Percentiles rank a stretch among this genome's conserved stretches.
Conservation (phyloP, 1,140 invertebrate species). For the Dinoponera quadriceps region DNA sequence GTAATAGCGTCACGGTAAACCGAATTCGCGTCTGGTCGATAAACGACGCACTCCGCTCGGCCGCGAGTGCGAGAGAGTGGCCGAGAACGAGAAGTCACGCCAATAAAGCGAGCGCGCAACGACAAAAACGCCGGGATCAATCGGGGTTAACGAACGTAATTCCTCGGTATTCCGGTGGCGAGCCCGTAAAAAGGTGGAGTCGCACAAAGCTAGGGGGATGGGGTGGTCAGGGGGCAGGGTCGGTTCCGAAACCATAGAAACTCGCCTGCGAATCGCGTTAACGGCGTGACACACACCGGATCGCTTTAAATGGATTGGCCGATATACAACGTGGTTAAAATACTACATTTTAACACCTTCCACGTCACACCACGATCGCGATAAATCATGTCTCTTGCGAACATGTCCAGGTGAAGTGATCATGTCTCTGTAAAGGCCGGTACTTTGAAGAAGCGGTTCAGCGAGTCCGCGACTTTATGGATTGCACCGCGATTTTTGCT, state of each 20-base stretch:
- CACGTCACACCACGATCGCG: background rate
- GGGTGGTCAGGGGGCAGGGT: background rate
- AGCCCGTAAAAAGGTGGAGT: constrained; percentile 42
- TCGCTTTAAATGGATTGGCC: constrained; percentile 81
- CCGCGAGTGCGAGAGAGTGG: constrained; percentile 8
- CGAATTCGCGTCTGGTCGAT: constrained; percentile 41
- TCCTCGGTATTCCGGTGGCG: constrained; percentile 60
- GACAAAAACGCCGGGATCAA: constrained; percentile 71
- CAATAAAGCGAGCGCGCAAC: constrained; percentile 62
- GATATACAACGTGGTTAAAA: constrained; percentile 69
- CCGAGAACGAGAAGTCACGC: constrained; percentile 48
- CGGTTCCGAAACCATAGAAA: constrained; percentile 67
- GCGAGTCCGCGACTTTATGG: too few relatives aligned
- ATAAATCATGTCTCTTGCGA: constrained; percentile 15
- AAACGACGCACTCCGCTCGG: constrained; percentile 35
- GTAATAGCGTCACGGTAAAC: background rate
- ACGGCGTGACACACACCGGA: constrained; percentile 32
- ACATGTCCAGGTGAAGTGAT: too few relatives aligned
- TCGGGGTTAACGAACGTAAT: constrained; percentile 72
- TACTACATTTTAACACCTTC: constrained; percentile 14
- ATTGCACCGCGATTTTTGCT: too few relatives aligned
- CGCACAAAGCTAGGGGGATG: constrained; percentile 1
- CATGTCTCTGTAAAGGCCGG: too few relatives aligned
- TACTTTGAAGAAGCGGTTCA: too few relatives aligned
- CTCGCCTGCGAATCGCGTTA: constrained; percentile 47